These are phyloP conservation scores for Cryptocephalus primarius DNA, from an alignment of 2,888 invertebrate species.

Conservation along the genomic window DNA sequence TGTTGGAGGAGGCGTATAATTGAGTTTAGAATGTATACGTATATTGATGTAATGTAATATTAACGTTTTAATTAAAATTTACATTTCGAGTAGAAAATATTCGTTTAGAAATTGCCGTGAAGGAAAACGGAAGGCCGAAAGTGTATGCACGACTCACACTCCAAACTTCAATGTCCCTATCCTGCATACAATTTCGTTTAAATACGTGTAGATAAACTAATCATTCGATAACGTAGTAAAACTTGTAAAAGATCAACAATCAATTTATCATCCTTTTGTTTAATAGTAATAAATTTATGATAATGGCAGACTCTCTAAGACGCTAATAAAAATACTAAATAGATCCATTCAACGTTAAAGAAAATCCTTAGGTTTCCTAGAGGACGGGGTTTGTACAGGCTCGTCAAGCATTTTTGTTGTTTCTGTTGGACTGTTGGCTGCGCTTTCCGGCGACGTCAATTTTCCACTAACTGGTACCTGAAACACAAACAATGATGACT, in stretches of 20 bases:
- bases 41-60: no score
- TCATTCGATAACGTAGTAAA: background rate
- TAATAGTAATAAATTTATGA: background rate
- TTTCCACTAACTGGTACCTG: constrained; percentile 27
- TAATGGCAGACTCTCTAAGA: constrained; percentile 5
- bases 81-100: no score
- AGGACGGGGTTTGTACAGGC: constrained; percentile 34
- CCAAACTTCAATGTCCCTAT: no score
- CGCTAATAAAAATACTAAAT: constrained; percentile 3
- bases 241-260: background rate
- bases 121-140: no score
- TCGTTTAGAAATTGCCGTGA: no score
- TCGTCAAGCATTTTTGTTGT: constrained; percentile 43
- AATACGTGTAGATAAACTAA: no score
- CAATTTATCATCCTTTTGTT: no score
- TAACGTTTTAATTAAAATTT: no score
- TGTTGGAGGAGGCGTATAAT: no score
- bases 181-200: no score
- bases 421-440: constrained; percentile 43
- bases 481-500: constrained; percentile 1
- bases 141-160: no score
- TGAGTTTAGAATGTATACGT: no score
- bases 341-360: constrained; percentile 15
- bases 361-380: constrained; percentile 38
- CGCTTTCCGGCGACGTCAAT: constrained; percentile 33